These are phyloP conservation scores for Diorhabda elongata DNA, from an alignment of 1,140 invertebrate species.

Conservation along the genomic window DNA sequence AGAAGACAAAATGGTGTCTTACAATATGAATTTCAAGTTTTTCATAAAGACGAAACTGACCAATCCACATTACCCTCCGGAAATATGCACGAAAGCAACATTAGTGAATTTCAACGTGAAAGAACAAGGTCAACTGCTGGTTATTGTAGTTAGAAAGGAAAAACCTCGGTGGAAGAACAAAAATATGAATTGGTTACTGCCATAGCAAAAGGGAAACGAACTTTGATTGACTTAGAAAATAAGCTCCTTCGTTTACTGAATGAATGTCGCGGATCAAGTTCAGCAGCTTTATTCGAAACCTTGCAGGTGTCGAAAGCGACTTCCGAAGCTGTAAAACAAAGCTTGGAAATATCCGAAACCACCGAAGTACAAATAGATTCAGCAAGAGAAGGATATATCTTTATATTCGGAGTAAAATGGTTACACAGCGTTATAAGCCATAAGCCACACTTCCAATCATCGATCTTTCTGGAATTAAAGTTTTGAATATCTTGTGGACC, in stretches of 20 bases:
- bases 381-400: conserved; percentile 61
- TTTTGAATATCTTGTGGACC: too few species aligned
- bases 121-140: conserved; percentile 81
- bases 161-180: conserved; percentile 75
- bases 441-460: too few species aligned
- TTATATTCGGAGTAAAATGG: too few species aligned
- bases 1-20: conserved; percentile 81
- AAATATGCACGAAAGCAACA: conserved; percentile 86
- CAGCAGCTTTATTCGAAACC: conserved; percentile 79
- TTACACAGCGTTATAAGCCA: too few species aligned
- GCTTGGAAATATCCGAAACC: conserved; percentile 65
- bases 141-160: conserved; percentile 74
- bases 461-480: too few species aligned
- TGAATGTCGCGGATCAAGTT: conserved; percentile 75
- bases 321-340: conserved; percentile 75
- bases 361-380: conserved; percentile 82
- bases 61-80: conserved; percentile 90
- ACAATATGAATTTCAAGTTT: conserved; percentile 71
- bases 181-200: conserved; percentile 70
- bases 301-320: conserved; percentile 84
- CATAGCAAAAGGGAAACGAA: conserved; percentile 57
- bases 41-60: conserved; percentile 86
- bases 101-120: conserved; percentile 92
- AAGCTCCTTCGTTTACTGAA: conserved; percentile 75
- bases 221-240: conserved; percentile 60